Base-by-base conservation (phyloP, 2,113 vertebrate species). In the Microcebus griseorufus region DNA sequence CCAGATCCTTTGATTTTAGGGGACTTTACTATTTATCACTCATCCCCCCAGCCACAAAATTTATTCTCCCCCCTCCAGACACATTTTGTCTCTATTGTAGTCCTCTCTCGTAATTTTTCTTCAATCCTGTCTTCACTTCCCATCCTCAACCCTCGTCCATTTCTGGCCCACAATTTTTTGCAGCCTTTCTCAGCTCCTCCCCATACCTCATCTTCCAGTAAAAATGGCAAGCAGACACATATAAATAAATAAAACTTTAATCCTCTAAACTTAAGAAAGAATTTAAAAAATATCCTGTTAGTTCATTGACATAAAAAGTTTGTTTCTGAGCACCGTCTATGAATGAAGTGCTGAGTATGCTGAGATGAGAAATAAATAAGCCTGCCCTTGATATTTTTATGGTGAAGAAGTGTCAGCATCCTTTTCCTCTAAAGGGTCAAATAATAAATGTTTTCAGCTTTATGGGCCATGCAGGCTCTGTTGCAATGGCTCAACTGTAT, bases 41-140 rank as follows among this genome's bases (percentile, higher is more conserved):
- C 12, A 25, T 65, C 45, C 53, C 53, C 6, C 9, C 6, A 34
- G n/a, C 20, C 32, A 0, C 20, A 27, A 12, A 4, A 42, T 72
- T 5, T 39, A 9, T 23, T n/a, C 25, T 70, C 48, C 6, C 0
- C 2, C 6, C 53, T 55, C 53, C 53, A 55, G 3, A 0, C 17
- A 2, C 3, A 27, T 64, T 51, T 51, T 27, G 20, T 45, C 34
- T 45, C 22, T 42, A 10, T n/a, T 62, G 1, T 3, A 25, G 58
- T 65, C 2, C 53, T 51, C 32, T 60, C 20, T 88, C n/a, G n/a
- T n/a, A n/a, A n/a, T n/a, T 39, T 53, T 8, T 55, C 73, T 81
- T 73, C 8, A 42, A 5, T 48, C 3, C 18, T 89, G 76, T 42
- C 27, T 45, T 80, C 16, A 23, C 8, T 53, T 51, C 16, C 13